Percentiles rank a stretch among this genome's conserved stretches.
Evolutionary conservation across 1,140 invertebrate genomes (phyloP).

Genomic region (Pogonomyrmex californicus): DNA sequence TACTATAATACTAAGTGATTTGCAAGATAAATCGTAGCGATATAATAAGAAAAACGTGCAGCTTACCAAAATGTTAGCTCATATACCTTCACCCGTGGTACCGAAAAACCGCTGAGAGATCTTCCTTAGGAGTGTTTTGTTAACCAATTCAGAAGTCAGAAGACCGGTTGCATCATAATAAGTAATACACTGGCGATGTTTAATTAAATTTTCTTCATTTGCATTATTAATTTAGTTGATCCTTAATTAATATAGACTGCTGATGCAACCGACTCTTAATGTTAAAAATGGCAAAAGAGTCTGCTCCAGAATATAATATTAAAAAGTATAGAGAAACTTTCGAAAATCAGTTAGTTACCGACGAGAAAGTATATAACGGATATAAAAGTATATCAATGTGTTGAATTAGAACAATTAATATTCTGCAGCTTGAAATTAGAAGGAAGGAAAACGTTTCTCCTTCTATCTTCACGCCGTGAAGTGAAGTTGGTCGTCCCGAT

Average conservation of each 20-base stretch:
- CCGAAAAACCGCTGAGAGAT: slow-evolving; percentile 80
- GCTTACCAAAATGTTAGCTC: slow-evolving; percentile 82
- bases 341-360: slow-evolving; percentile 19
- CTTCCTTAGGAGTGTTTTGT: slow-evolving; percentile 80
- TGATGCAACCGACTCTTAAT: slow-evolving; percentile 17
- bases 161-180: slow-evolving; percentile 21
- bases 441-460: background rate
- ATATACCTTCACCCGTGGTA: slow-evolving; percentile 84
- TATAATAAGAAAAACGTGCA: slow-evolving; percentile 72
- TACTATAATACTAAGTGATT: slow-evolving; percentile 12
- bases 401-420: background rate
- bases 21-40: slow-evolving; percentile 28
- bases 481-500: slow-evolving; percentile 62
- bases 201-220: background rate
- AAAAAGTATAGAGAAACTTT: slow-evolving; percentile 6
- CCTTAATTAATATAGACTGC: background rate
- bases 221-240: background rate
- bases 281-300: slow-evolving; percentile 22
- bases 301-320: background rate
- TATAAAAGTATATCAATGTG: slow-evolving; percentile 4
- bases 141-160: slow-evolving; percentile 80
- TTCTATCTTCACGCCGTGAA: background rate
- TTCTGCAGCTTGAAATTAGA: slow-evolving; percentile 11
- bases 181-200: background rate
- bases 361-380: slow-evolving; percentile 6